A percentile compares a stretch with the other conserved stretches of the same genome.
phyloP scores from a whole-genome alignment of 2,888 invertebrate genomes.

The Philonicus albiceps region DNA sequence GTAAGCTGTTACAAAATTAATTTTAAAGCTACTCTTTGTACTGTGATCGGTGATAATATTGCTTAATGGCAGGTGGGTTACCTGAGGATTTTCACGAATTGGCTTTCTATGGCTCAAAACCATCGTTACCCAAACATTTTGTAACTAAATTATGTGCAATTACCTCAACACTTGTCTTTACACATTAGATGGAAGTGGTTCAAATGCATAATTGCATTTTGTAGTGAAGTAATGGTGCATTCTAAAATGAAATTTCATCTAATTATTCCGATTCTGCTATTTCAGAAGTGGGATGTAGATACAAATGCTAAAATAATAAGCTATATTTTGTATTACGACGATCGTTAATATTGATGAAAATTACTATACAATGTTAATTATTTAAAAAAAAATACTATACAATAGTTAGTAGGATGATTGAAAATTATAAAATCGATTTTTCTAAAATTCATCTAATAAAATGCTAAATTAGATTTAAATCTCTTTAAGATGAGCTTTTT shows the following conservation, averaged over 20 bases:
- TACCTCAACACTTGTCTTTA: not conserved
- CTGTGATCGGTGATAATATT: not conserved
- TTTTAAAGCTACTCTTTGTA: not conserved
- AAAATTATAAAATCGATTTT: too few species aligned
- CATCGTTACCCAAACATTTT: not conserved
- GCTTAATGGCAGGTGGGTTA: not conserved
- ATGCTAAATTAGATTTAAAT: not conserved
- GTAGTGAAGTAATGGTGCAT: not conserved
- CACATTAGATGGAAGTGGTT: not conserved
- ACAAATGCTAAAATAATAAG: too few species aligned
- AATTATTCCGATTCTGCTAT: not conserved
- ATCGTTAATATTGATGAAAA: not conserved
- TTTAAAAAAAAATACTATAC: too few species aligned
- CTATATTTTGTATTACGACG: not conserved
- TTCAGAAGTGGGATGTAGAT: not conserved
- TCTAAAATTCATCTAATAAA: too few species aligned
- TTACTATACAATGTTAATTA: too few species aligned
- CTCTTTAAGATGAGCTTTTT: not conserved
- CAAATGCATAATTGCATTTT: not conserved
- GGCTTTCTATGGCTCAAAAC: not conserved
- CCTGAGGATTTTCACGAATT: not conserved
- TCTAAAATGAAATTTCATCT: not conserved
- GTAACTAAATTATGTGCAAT: not conserved
- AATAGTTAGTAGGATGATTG: too few species aligned
- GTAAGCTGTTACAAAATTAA: constrained; percentile 1